Base-by-base conservation (phyloP, 53 echinoderm and acorn worm genomes). In the Luidia sarsii region DNA sequence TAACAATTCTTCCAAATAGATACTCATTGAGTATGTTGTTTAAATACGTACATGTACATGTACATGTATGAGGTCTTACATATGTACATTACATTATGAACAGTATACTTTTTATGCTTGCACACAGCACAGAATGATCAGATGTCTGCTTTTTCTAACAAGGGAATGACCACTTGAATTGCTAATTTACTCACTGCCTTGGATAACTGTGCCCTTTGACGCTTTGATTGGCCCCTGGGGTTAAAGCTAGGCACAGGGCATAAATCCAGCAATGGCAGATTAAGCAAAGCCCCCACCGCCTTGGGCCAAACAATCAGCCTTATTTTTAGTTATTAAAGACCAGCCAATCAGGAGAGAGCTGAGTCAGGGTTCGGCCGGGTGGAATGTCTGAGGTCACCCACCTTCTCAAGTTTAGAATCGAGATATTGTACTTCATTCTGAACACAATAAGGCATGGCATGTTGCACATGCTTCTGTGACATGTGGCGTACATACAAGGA, bases 141-240 rank as follows among this genome's bases (percentile, higher is more conserved):
- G 11, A 52, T 52, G 52, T 52, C 8, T 18, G 52, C n/a, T 27
- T 15, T 14, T 9, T 53, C 23, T 39, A 22, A 54, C 14, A 54
- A 23, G 39, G 39, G 72, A 27, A 54, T 57, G 57, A 39, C 72
- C 56, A 39, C 55, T 56, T 54, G 11, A 72, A 72, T 36, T 10
- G 56, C 52, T 72, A 55, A 72, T 72, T 72, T 55, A 53, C 53
- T 56, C 54, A 54, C 35, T 56, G 72, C 72, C 53, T 14, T 72
- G 39, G 72, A 72, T 55, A 55, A 72, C 54, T 72, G 53, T 72
- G 56, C 37, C 72, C 72, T 72, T 72, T 72, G 72, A 72, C 56
- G 54, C 55, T 72, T 72, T 72, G 72, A 72, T 72, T 56, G 72
- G 72, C 72, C 72, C 37, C 72, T 72, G 72, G 72, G 72, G 72